Conservation (phyloP, 2,797 vertebrate genomes). For the Cossypha heuglini region DNA sequence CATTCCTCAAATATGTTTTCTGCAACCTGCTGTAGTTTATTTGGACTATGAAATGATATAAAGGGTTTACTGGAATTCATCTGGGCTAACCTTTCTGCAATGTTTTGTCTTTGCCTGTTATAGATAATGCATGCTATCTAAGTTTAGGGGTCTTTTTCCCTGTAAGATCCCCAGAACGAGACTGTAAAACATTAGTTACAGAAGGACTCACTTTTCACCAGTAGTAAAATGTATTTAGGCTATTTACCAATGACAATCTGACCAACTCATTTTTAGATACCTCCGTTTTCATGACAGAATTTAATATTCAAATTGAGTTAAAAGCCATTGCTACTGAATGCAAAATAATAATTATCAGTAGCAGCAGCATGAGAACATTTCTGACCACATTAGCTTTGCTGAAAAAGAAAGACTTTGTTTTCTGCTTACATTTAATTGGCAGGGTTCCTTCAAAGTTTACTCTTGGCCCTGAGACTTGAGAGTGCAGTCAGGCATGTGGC, state of each 20-base stretch:
- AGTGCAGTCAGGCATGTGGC: constrained; percentile 63
- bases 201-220: neutral
- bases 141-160: neutral
- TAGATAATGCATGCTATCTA: neutral
- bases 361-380: neutral
- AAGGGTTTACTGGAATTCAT: neutral
- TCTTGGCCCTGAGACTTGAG: constrained; percentile 46
- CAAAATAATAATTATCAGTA: neutral
- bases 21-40: neutral
- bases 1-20: neutral
- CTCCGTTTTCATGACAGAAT: neutral
- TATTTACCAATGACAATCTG: neutral
- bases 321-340: neutral
- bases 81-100: neutral
- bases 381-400: neutral
- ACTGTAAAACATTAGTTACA: neutral
- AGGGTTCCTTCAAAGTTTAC: constrained; percentile 61
- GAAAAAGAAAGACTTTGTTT: constrained; percentile 31
- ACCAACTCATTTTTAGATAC: neutral
- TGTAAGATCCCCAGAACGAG: neutral
- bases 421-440: constrained; percentile 41
- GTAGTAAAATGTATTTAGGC: neutral
- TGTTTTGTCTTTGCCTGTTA: constrained; percentile 11
- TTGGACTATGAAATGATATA: neutral
- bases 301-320: neutral